A percentile compares a stretch with the other conserved stretches of the same genome.
These are phyloP conservation scores for Dicrostonyx torquatus DNA, from an alignment of 2,797 vertebrate genomes.

Conservation along the genomic window DNA sequence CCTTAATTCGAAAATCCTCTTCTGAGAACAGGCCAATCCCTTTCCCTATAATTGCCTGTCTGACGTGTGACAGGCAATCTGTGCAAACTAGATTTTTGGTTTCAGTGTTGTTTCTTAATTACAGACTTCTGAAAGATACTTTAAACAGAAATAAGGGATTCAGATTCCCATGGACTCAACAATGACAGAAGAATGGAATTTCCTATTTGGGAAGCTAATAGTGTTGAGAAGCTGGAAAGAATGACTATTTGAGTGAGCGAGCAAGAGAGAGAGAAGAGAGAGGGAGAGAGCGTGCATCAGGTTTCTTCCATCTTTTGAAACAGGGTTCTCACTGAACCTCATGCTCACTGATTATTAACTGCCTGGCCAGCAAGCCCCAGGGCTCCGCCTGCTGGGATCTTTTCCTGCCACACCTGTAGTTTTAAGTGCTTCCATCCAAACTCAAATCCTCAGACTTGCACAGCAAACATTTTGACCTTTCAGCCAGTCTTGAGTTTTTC, in stretches of 20 bases:
- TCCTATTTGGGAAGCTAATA: constrained; percentile 25
- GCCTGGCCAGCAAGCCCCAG: neutral
- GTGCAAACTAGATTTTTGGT: constrained; percentile 57
- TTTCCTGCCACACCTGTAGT: neutral
- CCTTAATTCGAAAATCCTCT: constrained; percentile 43
- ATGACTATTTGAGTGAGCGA: neutral
- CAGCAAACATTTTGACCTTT: neutral
- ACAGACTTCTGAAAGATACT: constrained; percentile 50
- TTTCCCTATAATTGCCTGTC: constrained; percentile 44
- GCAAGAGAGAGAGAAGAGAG: neutral
- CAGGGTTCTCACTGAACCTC: neutral
- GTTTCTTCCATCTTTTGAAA: neutral
- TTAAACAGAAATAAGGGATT: constrained; percentile 60
- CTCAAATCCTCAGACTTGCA: neutral
- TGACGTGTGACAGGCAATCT: constrained; percentile 37
- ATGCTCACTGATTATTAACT: no score
- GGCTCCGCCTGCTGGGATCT: neutral
- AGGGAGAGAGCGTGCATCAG: no score
- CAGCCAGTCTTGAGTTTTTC: neutral
- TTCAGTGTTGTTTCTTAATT: constrained; percentile 67
- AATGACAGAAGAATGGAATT: constrained; percentile 39
- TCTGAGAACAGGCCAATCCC: constrained; percentile 42
- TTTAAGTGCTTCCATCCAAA: neutral
- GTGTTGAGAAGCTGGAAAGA: constrained; percentile 47
- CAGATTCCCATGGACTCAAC: constrained; percentile 32